A percentile compares a stretch with the other conserved stretches of the same genome.
Conservation (phyloP, 1,140 invertebrate species). For the Penaeus japonicus region DNA sequence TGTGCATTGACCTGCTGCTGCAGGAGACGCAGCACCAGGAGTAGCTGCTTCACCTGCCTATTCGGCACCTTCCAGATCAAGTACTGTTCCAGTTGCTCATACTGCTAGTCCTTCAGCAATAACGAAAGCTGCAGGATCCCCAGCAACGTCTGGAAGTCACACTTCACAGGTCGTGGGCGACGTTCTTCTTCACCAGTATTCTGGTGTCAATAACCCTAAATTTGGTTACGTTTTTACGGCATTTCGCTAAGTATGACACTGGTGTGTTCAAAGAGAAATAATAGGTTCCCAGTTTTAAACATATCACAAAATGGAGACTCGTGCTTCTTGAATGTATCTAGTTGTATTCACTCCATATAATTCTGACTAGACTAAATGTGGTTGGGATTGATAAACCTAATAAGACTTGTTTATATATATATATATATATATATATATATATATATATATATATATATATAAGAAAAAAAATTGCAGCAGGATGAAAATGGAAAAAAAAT, state of each 20-base stretch:
- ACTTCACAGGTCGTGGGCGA: constrained; percentile 37
- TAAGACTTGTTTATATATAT: no score
- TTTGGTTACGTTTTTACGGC: constrained; percentile 47
- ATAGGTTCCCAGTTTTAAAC: no score
- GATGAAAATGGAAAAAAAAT: no score
- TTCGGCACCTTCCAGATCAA: background rate
- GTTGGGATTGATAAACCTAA: no score
- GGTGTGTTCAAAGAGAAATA: no score
- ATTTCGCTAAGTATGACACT: background rate
- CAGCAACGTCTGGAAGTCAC: background rate
- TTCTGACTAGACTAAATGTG: no score
- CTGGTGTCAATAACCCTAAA: background rate
- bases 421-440: no score
- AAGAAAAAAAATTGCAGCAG: no score
- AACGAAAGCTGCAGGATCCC: background rate
- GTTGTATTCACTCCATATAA: no score
- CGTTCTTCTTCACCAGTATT: constrained; percentile 51
- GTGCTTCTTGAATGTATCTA: no score
- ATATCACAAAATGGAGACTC: no score
- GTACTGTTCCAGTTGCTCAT: background rate
- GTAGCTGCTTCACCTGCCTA: background rate
- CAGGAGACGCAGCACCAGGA: background rate
- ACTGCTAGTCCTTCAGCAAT: background rate
- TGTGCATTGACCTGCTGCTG: background rate
- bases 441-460: no score